A percentile compares a stretch with the other conserved stretches of the same genome.
phyloP scores from a whole-genome alignment of 2,797 vertebrate genomes.

The Xenops minutus region DNA sequence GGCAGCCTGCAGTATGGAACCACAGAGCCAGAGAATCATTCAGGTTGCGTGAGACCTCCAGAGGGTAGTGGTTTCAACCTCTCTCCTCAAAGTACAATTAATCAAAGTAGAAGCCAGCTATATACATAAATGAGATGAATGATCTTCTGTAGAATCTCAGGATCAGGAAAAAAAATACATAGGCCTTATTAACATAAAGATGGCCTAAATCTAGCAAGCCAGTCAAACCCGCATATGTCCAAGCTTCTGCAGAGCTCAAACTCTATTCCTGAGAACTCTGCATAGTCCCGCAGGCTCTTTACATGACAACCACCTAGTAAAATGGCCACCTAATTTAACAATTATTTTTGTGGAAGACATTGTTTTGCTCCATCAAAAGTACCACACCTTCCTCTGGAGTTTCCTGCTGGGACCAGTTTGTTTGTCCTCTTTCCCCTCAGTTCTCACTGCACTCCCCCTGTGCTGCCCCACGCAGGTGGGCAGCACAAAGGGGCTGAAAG shows the following conservation, averaged over 20 bases:
- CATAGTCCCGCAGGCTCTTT: neutral
- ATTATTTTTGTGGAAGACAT: neutral
- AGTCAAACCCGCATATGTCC: neutral
- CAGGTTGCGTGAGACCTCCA: neutral
- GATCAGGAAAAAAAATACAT: neutral
- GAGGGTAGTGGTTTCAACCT: neutral
- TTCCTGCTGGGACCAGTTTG: neutral
- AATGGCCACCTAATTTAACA: neutral
- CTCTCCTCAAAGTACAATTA: neutral
- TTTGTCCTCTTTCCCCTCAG: neutral
- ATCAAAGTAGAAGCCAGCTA: neutral
- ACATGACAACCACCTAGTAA: neutral
- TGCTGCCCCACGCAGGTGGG: rapidly evolving
- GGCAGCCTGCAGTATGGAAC: neutral
- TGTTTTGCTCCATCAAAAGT: neutral
- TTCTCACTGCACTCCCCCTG: neutral
- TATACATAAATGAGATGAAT: neutral
- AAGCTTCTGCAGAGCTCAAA: neutral
- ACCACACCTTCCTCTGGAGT: neutral
- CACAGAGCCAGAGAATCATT: rapidly evolving
- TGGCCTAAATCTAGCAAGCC: neutral
- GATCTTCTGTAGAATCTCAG: neutral
- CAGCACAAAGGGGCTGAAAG: neutral
- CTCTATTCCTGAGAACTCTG: neutral
- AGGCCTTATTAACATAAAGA: neutral